Evolutionary conservation across 2,797 vertebrate species (phyloP), one percentile per base, ranked within the genome.

Genomic region (Danio choprae): DNA sequence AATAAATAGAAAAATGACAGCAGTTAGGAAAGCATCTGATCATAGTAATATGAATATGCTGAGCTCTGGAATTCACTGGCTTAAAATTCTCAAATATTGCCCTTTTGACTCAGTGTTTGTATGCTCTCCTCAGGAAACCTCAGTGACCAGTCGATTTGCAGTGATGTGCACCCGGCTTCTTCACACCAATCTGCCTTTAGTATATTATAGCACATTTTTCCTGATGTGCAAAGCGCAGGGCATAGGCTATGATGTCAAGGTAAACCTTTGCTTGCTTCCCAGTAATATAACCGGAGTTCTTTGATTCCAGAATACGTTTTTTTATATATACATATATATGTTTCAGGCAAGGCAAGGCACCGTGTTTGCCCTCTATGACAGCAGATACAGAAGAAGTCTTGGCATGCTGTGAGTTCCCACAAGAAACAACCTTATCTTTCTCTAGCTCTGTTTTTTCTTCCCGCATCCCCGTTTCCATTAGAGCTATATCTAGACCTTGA

Each of bases 371-470:
- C 73, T 96, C 55, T 95, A 95, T 44, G 96, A 98, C 89, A 92
- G 78, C 86, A 86, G 86, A 80, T 91, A 94, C 48, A 91, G 92
- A 83, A 74, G 91, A 85, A 92, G 83, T 6, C 48, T 98, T 81
- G 96, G 96, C 82, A 95, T 98, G 93, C n/a, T 97, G 97, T 96
- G 83, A 96, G 96, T 97, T 87, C 67, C 22, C 55, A 84, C 46
- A 80, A 44, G 48, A 58, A 58, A 55, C 43, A 44, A 29, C 12
- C 38, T 78, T 53, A 41, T 77, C 58, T 67, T 71, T n/a, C 53
- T 53, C n/a, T 10, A 50, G 46, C 50, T 70, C 22, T 79, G 58
- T 51, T 82, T 59, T 59, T 13, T 48, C 20, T 73, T 64, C 13
- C 67, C 69, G 29, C 75, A 29, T 81, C 58, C 46, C 38, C 70